These are phyloP conservation scores for Phallusia fumigata DNA, from an alignment of 23 tunicate genomes.

Conservation along the genomic window DNA sequence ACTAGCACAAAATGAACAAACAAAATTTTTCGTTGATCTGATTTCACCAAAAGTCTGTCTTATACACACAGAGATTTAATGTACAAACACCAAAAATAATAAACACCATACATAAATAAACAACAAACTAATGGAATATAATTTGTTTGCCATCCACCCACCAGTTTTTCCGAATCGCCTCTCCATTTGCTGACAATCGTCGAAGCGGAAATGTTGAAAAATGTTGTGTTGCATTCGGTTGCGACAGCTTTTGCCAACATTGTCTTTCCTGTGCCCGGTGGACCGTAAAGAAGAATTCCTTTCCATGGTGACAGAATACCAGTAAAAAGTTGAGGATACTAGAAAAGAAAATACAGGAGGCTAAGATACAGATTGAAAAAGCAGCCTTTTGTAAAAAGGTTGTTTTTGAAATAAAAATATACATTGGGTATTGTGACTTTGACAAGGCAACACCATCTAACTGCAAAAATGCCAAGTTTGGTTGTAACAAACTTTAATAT, in stretches of 20 bases:
- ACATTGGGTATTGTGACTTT: no score
- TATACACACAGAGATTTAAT: no score
- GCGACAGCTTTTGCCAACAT: conserved; percentile 96
- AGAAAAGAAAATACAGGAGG: background rate
- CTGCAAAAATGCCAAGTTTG: no score
- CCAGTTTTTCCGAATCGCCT: conserved; percentile 96
- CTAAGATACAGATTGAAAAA: background rate
- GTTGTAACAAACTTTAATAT: no score
- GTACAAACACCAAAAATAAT: no score
- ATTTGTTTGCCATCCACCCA: background rate
- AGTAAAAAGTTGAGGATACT: conserved; percentile 94
- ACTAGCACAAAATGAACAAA: no score
- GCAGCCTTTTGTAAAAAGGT: no score
- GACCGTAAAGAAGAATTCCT: conserved; percentile 88
- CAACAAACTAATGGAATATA: background rate
- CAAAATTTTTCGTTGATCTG: no score
- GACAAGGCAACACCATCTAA: no score
- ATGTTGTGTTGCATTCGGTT: conserved; percentile 95
- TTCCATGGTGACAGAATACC: conserved; percentile 97
- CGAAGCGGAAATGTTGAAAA: conserved; percentile 94
- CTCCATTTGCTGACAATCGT: conserved; percentile 98
- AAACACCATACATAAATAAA: no score
- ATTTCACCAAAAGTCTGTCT: no score
- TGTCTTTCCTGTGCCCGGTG: conserved; percentile 98
- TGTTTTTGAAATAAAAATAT: no score